Percentiles rank a stretch among this genome's conserved stretches.
phyloP scores from a whole-genome alignment of 2,113 vertebrate genomes.

The Erythrolamprus reginae region DNA sequence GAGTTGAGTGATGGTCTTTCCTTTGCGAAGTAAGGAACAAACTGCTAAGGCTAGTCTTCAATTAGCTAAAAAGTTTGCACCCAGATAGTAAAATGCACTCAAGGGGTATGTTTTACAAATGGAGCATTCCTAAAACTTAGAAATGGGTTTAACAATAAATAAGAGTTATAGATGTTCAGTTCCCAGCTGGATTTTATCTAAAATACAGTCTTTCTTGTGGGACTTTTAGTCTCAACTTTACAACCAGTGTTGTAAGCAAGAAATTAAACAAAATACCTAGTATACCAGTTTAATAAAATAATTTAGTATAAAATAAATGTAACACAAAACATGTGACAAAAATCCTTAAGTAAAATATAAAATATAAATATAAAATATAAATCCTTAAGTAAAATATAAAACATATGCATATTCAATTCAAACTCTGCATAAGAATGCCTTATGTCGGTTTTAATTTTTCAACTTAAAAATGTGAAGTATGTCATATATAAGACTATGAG shows the following conservation, averaged over 20 bases:
- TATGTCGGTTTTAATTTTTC: neutral
- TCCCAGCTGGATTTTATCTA: neutral
- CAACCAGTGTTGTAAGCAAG: neutral
- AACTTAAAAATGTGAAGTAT: neutral
- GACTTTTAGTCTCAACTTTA: neutral
- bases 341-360: neutral
- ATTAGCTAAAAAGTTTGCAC: neutral
- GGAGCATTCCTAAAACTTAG: neutral
- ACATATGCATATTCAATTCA: neutral
- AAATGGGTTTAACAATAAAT: neutral
- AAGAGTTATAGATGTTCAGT: neutral
- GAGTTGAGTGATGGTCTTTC: neutral
- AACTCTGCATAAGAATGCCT: neutral
- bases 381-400: neutral
- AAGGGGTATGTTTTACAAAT: neutral
- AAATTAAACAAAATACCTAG: neutral
- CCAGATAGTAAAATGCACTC: neutral
- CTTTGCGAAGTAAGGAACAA: neutral
- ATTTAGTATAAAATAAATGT: neutral
- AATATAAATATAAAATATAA: too few species aligned
- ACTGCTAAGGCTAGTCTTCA: neutral
- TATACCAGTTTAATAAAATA: neutral
- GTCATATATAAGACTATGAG: neutral
- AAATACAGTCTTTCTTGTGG: neutral
- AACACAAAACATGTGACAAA: neutral